phyloP scores from a whole-genome alignment of 2,113 vertebrate genomes.

The Xiphias gladius region DNA sequence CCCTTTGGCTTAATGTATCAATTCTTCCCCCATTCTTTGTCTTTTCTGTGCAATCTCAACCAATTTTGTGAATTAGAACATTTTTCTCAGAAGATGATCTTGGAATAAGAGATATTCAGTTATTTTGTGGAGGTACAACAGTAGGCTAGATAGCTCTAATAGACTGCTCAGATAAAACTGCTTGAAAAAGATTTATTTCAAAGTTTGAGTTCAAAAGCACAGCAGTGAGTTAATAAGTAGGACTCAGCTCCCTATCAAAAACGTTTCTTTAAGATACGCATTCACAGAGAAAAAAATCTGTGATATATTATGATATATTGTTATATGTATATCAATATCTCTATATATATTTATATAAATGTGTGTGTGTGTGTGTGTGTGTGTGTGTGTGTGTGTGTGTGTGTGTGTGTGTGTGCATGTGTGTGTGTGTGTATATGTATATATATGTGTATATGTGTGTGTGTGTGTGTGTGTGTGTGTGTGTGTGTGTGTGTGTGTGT shows the following conservation, averaged over 20 bases:
- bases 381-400: too few relatives aligned
- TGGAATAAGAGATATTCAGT: neutral
- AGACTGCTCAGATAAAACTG: neutral
- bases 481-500: too few relatives aligned
- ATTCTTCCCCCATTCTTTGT: neutral
- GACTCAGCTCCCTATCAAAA: neutral
- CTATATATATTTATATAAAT: too few relatives aligned
- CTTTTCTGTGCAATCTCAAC: neutral
- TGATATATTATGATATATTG: too few relatives aligned
- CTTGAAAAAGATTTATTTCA: neutral
- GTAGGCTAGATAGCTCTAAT: neutral
- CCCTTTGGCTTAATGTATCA: neutral
- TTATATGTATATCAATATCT: too few relatives aligned
- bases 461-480: too few relatives aligned
- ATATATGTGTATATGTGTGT: too few relatives aligned
- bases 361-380: too few relatives aligned
- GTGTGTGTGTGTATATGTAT: too few relatives aligned
- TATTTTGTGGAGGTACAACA: slow-evolving; percentile 5
- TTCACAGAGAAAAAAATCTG: too few relatives aligned
- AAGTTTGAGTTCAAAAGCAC: slow-evolving; percentile 3
- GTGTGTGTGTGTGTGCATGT: too few relatives aligned
- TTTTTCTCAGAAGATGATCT: neutral
- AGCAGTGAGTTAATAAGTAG: neutral
- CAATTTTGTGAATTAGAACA: neutral
- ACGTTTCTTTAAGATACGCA: neutral